Evolutionary conservation across 2,797 vertebrate species (phyloP).

Genomic region (Caiman crocodilus): DNA sequence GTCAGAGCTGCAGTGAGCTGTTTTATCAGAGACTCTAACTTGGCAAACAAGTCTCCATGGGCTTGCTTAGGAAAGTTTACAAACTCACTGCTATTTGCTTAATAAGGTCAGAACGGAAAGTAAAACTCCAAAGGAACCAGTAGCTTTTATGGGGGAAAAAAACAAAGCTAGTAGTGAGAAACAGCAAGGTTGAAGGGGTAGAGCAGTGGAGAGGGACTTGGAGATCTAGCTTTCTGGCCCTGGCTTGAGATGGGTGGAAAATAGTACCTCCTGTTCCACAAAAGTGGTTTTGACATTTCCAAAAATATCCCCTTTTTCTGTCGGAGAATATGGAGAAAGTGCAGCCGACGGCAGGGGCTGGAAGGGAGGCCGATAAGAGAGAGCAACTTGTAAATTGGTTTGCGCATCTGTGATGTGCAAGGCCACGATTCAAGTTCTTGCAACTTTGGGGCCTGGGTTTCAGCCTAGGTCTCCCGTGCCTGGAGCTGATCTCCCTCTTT

Average conservation of each 20-base stretch:
- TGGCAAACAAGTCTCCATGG: background rate
- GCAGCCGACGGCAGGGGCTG: background rate
- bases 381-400: background rate
- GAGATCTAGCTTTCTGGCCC: rapidly evolving
- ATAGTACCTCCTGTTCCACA: background rate
- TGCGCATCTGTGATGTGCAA: background rate
- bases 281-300: background rate
- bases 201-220: rapidly evolving
- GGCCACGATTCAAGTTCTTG: background rate
- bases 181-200: rapidly evolving
- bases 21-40: background rate
- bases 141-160: background rate
- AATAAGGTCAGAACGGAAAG: background rate
- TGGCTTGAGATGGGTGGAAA: background rate
- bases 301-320: background rate
- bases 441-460: background rate
- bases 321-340: rapidly evolving
- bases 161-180: background rate
- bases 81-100: background rate
- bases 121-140: background rate
- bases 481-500: background rate
- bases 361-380: background rate
- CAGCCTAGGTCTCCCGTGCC: background rate
- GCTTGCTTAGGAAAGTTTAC: rapidly evolving
- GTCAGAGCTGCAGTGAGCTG: background rate